Conservation (phyloP, 2,113 vertebrate genomes). For the Acanthochromis polyacanthus region DNA sequence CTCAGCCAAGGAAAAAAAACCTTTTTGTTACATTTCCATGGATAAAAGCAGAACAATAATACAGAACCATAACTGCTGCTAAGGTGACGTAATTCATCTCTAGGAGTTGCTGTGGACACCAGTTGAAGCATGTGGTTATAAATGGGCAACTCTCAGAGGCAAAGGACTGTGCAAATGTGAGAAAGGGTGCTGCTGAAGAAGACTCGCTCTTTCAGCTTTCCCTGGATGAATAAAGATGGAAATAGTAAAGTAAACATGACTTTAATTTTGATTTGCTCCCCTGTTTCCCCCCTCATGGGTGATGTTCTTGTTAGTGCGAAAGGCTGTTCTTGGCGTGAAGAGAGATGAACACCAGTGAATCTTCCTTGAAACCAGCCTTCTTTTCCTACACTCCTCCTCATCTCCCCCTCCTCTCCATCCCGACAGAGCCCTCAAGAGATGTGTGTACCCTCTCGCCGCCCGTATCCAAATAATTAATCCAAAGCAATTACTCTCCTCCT, state of each 20-base stretch:
- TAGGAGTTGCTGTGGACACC: constrained; percentile 47
- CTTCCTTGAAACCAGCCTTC: constrained; percentile 42
- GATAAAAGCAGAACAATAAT: not conserved
- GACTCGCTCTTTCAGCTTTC: constrained; percentile 8
- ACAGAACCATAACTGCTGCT: constrained; percentile 4
- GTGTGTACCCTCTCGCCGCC: constrained; percentile 82
- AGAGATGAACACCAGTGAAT: constrained; percentile 51
- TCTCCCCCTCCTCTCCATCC: constrained; percentile 64
- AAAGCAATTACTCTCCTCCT: constrained; percentile 89
- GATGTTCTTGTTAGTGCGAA: constrained; percentile 33
- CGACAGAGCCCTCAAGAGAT: constrained; percentile 83
- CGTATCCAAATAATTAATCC: constrained; percentile 89
- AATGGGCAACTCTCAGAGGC: constrained; percentile 38
- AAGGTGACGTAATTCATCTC: constrained; percentile 26
- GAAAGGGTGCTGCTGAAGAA: constrained; percentile 23
- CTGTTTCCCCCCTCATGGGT: constrained; percentile 8
- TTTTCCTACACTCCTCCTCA: constrained; percentile 45
- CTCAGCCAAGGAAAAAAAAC: not conserved
- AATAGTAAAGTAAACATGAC: constrained; percentile 45
- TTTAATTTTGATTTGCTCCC: constrained; percentile 42
- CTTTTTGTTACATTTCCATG: not conserved
- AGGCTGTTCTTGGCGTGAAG: constrained; percentile 33
- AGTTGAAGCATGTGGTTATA: constrained; percentile 27
- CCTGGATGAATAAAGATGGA: constrained; percentile 38
- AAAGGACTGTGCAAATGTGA: constrained; percentile 36